phyloP scores from a whole-genome alignment of 2,888 invertebrate genomes.

The Pseudanteris insignis region DNA sequence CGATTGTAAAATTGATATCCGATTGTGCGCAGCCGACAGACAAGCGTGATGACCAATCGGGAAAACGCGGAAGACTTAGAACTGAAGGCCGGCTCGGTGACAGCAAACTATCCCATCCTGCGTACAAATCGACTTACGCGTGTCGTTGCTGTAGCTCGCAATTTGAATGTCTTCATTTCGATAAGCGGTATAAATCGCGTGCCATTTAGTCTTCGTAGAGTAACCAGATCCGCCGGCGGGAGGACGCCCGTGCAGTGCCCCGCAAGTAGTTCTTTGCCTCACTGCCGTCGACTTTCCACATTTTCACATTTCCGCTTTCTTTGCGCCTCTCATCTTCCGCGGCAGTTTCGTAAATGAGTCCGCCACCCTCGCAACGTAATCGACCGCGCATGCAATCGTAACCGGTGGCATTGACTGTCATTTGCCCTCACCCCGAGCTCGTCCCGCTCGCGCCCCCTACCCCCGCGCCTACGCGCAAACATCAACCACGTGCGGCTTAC shows the following conservation, averaged over 20 bases:
- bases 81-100: conserved; percentile 8
- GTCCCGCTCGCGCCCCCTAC: neutral
- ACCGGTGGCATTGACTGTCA: conserved; percentile 38
- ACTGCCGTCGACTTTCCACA: conserved; percentile 16
- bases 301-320: too few species aligned
- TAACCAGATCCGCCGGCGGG: conserved; percentile 1
- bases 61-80: conserved; percentile 11
- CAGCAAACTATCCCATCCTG: conserved; percentile 10
- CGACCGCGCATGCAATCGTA: conserved; percentile 39
- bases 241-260: neutral
- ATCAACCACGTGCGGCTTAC: too few species aligned
- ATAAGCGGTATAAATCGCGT: conserved; percentile 29
- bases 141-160: conserved; percentile 4
- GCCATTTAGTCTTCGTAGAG: conserved; percentile 8
- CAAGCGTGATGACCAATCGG: neutral
- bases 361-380: conserved; percentile 30
- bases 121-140: conserved; percentile 21
- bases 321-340: conserved; percentile 25
- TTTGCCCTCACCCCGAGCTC: too few species aligned
- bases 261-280: conserved; percentile 18
- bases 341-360: conserved; percentile 25
- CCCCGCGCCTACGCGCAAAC: conserved; percentile 2
- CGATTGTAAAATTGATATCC: too few species aligned
- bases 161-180: conserved; percentile 19
- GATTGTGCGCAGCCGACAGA: too few species aligned